Evolutionary conservation across 2,888 invertebrate species (phyloP).

Genomic region (Pseudococcus longispinus): DNA sequence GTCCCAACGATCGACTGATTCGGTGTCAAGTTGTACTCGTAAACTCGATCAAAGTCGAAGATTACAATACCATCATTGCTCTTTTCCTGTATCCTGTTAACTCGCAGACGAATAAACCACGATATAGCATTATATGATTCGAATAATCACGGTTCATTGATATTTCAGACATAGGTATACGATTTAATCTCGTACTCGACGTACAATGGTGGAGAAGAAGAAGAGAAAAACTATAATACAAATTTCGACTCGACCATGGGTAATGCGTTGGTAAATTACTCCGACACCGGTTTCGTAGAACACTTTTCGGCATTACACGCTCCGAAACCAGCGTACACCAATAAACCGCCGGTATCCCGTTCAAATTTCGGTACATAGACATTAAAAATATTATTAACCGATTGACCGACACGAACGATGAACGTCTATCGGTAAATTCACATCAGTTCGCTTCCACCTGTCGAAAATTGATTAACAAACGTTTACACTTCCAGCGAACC

Average conservation of each 20-base stretch:
- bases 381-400: conserved; percentile 36
- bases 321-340: conserved; percentile 1
- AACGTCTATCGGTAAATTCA: conserved; percentile 43
- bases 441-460: conserved; percentile 47
- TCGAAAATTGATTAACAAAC: conserved; percentile 55
- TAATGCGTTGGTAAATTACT: conserved; percentile 42
- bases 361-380: conserved; percentile 26
- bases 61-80: conserved; percentile 16
- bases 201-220: background rate
- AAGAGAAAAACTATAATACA: conserved; percentile 17
- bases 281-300: background rate
- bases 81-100: background rate
- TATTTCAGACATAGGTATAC: conserved; percentile 5
- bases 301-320: conserved; percentile 20
- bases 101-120: background rate
- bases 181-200: conserved; percentile 27
- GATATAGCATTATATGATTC: background rate
- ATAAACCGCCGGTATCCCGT: conserved; percentile 36
- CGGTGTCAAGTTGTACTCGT: background rate
- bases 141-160: conserved; percentile 26
- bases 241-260: conserved; percentile 16
- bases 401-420: conserved; percentile 37
- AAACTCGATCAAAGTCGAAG: background rate
- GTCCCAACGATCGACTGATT: background rate
- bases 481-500: conserved; percentile 19